Percentiles rank a stretch among this genome's conserved stretches.
phyloP scores from a whole-genome alignment of 2,888 invertebrate species.

The Philonicus albiceps region DNA sequence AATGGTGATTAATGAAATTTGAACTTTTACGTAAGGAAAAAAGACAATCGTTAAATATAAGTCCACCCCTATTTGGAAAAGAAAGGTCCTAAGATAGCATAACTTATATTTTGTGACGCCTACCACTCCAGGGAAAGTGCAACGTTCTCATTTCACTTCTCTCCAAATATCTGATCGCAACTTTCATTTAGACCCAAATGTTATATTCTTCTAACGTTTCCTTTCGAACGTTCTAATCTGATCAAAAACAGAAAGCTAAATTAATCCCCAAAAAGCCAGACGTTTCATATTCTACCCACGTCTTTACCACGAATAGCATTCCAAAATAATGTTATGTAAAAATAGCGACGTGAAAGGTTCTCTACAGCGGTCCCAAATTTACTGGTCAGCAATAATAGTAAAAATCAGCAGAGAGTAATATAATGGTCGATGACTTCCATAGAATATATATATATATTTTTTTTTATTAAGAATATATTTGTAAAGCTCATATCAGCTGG shows the following conservation, averaged over 20 bases:
- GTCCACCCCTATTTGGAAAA: neutral
- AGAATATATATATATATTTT: neutral
- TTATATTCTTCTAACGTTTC: neutral
- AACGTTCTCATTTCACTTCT: neutral
- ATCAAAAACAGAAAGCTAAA: neutral
- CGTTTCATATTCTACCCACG: neutral
- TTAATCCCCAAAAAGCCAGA: neutral
- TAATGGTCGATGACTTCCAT: slow-evolving; percentile 2
- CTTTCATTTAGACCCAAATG: neutral
- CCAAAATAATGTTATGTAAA: neutral
- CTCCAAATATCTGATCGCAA: neutral
- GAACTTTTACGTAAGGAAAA: neutral
- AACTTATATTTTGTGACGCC: neutral
- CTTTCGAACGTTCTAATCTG: neutral
- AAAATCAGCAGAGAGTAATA: neutral
- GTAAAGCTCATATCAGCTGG: neutral
- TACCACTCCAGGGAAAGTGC: neutral
- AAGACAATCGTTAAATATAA: neutral
- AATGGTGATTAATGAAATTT: neutral
- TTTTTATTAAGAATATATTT: neutral
- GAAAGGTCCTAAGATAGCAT: neutral
- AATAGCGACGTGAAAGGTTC: neutral
- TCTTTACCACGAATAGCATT: neutral
- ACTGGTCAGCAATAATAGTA: neutral
- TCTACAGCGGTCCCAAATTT: neutral